Percentiles rank a stretch among this genome's conserved stretches.
phyloP scores from a whole-genome alignment of 2,797 vertebrate species.

The Triplophysa yarkandensis region DNA sequence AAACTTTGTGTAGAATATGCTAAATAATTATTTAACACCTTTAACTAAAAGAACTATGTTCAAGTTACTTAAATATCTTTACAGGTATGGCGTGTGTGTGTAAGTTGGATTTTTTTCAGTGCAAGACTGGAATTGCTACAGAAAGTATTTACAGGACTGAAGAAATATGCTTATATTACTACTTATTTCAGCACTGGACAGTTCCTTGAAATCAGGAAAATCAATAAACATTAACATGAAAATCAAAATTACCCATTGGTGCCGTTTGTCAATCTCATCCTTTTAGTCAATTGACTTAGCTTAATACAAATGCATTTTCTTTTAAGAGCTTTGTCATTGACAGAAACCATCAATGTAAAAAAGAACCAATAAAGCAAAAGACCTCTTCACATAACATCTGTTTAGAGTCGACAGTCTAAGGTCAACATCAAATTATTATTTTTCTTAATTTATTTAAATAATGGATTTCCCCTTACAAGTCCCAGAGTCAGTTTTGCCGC shows the following conservation, averaged over 20 bases:
- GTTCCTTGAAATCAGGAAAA: constrained; percentile 32
- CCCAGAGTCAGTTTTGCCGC: constrained; percentile 47
- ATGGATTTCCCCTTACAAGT: background rate
- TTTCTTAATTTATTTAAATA: background rate
- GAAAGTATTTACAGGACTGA: background rate
- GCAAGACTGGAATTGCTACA: background rate
- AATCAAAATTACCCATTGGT: background rate
- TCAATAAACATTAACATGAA: too few relatives aligned
- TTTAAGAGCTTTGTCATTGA: background rate
- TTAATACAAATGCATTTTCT: too few relatives aligned
- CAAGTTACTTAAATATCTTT: too few relatives aligned
- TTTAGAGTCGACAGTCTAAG: too few relatives aligned
- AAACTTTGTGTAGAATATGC: too few relatives aligned
- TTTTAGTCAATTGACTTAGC: background rate
- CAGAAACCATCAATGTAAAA: background rate
- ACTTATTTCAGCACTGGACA: constrained; percentile 47
- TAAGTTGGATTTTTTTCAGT: too few relatives aligned
- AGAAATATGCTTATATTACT: background rate
- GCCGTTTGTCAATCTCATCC: background rate
- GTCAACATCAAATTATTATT: background rate
- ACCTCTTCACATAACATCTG: background rate
- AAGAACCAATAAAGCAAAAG: background rate
- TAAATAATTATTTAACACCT: too few relatives aligned
- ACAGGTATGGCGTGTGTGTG: too few relatives aligned
- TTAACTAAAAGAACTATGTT: too few relatives aligned